Percentiles rank a stretch among this genome's conserved stretches.
Conservation (phyloP, 1,140 invertebrate species). For the Phymastichus coffea region DNA sequence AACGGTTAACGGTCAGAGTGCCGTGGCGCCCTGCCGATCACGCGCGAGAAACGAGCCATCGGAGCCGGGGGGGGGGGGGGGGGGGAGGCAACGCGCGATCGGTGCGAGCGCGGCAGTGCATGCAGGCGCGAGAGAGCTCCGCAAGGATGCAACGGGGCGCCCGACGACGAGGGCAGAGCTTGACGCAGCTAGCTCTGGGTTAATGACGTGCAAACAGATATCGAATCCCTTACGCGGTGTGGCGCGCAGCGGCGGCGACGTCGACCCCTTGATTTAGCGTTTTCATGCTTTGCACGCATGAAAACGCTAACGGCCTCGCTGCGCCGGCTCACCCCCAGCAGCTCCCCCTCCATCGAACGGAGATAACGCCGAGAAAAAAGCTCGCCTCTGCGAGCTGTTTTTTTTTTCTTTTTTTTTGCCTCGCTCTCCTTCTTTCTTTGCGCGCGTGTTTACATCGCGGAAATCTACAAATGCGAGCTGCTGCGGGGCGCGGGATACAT, state of each 20-base stretch:
- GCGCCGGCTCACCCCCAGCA: constrained; percentile 1
- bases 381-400: not conserved
- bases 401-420: not conserved
- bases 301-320: constrained; percentile 26
- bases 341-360: not conserved
- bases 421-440: not conserved
- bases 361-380: constrained; percentile 27
- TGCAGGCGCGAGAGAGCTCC: not conserved
- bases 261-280: constrained; percentile 31
- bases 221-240: constrained; percentile 50
- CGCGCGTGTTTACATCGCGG: constrained; percentile 2
- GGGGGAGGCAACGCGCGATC: not conserved
- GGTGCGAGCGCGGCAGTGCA: not conserved
- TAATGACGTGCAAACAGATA: constrained; percentile 59
- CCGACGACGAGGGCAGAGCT: no score
- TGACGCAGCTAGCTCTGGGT: constrained; percentile 45
- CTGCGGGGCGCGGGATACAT: no score
- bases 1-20: no score
- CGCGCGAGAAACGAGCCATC: no score
- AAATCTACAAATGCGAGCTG: constrained; percentile 14
- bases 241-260: constrained; percentile 22
- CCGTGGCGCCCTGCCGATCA: no score
- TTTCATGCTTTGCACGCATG: constrained; percentile 28
- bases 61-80: no score
- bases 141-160: no score